Evolutionary conservation across 1,140 invertebrate genomes (phyloP), one percentile per base, ranked within the genome.

Genomic region (Rhynchophorus ferrugineus): DNA sequence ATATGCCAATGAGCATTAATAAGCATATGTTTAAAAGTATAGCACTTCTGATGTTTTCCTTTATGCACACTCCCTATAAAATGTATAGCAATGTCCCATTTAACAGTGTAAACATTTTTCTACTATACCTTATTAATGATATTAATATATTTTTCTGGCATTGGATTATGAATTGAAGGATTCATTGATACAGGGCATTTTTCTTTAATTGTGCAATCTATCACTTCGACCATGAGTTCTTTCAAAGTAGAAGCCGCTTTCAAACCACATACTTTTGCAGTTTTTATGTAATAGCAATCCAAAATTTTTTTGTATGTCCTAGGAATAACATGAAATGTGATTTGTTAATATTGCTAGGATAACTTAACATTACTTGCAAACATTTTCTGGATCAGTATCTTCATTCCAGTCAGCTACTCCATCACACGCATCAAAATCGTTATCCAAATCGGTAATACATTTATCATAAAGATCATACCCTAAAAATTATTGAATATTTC

Each of bases 281-380:
- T 65, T 58, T 69, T 68, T 5, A 61, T 64, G 46, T 61, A 69
- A 49, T 67, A 69, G 58, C 69, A 70, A 47, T 70, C 64, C 2
- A 56, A 48, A 33, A 70, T 66, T 17, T 59, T 51, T 48, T 65
- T 65, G 54, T 68, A 69, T 20, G 57, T 56, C 24, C 66, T 65
- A 44, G 63, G n/a, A n/a, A n/a, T n/a, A n/a, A n/a, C n/a, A n/a
- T n/a, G n/a, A n/a, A n/a, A n/a, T n/a, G n/a, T n/a, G n/a, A n/a
- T n/a, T n/a, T n/a, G n/a, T n/a, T n/a, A n/a, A n/a, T n/a, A n/a
- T n/a, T n/a, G n/a, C n/a, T n/a, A n/a, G n/a, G n/a, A n/a, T n/a
- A n/a, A n/a, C n/a, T n/a, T n/a, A n/a, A n/a, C n/a, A n/a, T n/a
- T n/a, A n/a, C 65, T 61, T 61, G 57, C 66, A 68, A 41, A 62